Percentiles rank a stretch among this genome's conserved stretches.
These are phyloP conservation scores for Acridotheres tristis DNA, from an alignment of 2,797 vertebrate species.

Conservation along the genomic window DNA sequence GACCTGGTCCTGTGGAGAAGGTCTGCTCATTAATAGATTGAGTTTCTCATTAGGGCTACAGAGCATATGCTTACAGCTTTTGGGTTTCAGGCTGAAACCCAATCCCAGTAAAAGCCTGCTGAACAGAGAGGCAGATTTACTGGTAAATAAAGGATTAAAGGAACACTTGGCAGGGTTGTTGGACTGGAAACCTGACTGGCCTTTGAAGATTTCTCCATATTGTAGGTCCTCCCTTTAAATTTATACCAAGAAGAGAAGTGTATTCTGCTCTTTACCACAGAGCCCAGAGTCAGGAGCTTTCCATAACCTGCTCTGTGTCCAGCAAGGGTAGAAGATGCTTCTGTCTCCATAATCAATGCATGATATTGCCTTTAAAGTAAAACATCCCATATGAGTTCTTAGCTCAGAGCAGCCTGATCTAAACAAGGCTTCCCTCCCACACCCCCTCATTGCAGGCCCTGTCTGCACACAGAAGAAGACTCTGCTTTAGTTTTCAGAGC, in stretches of 20 bases:
- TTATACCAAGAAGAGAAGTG: background rate
- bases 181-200: constrained; percentile 40
- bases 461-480: background rate
- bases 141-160: constrained; percentile 71
- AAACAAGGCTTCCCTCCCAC: background rate
- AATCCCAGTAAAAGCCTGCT: constrained; percentile 51
- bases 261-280: background rate
- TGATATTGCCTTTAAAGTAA: background rate
- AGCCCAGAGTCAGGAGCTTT: background rate
- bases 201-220: constrained; percentile 57
- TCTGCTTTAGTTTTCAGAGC: background rate
- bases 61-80: constrained; percentile 45
- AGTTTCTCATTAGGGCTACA: constrained; percentile 67
- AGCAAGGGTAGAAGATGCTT: background rate
- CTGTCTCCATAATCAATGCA: background rate
- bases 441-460: background rate
- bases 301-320: background rate
- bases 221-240: background rate
- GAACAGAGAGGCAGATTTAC: constrained; percentile 62
- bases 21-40: constrained; percentile 59
- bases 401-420: background rate
- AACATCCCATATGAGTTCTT: background rate
- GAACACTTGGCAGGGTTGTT: constrained; percentile 44
- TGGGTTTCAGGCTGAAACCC: constrained; percentile 48
- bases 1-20: constrained; percentile 52